Evolutionary conservation across 64 coral and sea anemone species (phyloP).

Genomic region (Pachyseris speciosa): DNA sequence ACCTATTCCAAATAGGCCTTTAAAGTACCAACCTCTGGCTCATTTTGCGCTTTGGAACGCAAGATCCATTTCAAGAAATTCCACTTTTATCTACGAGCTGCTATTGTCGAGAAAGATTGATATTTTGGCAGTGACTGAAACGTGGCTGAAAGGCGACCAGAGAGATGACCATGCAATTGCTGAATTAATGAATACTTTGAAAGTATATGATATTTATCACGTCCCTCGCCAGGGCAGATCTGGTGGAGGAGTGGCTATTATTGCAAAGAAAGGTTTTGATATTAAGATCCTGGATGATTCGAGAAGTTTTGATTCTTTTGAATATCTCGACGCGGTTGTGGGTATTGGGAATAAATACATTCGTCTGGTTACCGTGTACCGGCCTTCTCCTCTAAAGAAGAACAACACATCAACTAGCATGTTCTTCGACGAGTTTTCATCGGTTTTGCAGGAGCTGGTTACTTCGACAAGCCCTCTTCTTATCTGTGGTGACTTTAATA

Average conservation of each 20-base stretch:
- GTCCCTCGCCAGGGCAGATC: background rate
- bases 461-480: background rate
- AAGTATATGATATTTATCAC: background rate
- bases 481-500: constrained; percentile 12
- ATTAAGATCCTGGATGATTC: background rate
- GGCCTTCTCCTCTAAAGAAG: constrained; percentile 1
- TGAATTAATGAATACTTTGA: background rate
- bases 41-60: no score
- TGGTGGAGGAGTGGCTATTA: background rate
- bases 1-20: no score
- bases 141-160: no score
- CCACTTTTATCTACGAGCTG: no score
- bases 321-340: background rate
- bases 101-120: no score
- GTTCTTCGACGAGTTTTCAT: background rate
- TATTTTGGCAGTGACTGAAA: no score
- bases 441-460: background rate
- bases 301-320: background rate
- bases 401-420: background rate
- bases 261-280: background rate
- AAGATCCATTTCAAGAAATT: no score
- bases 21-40: no score
- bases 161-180: no score
- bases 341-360: background rate
- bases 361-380: constrained; percentile 1